Evolutionary conservation across 2,888 invertebrate genomes (phyloP).

Genomic region (Drosophila paranaensis): DNA sequence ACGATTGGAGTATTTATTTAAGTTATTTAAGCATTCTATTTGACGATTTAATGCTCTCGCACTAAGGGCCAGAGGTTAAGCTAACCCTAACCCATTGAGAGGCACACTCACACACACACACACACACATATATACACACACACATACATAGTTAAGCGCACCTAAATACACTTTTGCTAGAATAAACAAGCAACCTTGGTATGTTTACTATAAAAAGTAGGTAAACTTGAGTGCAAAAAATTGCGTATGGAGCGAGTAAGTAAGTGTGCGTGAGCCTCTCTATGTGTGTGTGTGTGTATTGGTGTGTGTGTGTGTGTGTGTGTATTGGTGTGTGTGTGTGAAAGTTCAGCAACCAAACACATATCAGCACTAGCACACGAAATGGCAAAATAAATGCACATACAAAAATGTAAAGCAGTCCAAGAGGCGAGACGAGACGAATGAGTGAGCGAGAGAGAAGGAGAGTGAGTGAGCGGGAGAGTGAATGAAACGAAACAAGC

Average conservation of each 20-base stretch:
- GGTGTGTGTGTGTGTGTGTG: neutral
- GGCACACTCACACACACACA: constrained; percentile 15
- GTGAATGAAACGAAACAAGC: constrained; percentile 32
- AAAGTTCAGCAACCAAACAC: constrained; percentile 44
- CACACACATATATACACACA: constrained; percentile 11
- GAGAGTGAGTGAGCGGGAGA: neutral
- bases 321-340: constrained; percentile 19
- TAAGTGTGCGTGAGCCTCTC: constrained; percentile 10
- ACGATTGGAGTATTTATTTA: constrained; percentile 55
- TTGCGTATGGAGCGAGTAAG: constrained; percentile 58
- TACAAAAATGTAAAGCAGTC: constrained; percentile 70
- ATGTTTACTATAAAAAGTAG: constrained; percentile 81
- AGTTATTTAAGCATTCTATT: constrained; percentile 46
- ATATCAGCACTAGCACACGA: constrained; percentile 33
- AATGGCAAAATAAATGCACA: constrained; percentile 75
- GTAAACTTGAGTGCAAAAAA: constrained; percentile 81
- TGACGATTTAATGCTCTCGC: constrained; percentile 29
- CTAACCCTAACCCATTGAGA: constrained; percentile 42
- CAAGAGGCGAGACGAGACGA: constrained; percentile 34
- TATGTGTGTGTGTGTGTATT: neutral
- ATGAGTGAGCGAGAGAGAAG: neutral
- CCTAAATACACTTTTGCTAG: constrained; percentile 82
- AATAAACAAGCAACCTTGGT: constrained; percentile 81
- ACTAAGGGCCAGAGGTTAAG: constrained; percentile 31
- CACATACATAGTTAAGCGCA: constrained; percentile 73